Evolutionary conservation across 37 sponge, comb jelly and placozoan genomes (phyloP), one percentile per base, ranked within the genome.

Genomic region (Diacarnus erythraeanus): DNA sequence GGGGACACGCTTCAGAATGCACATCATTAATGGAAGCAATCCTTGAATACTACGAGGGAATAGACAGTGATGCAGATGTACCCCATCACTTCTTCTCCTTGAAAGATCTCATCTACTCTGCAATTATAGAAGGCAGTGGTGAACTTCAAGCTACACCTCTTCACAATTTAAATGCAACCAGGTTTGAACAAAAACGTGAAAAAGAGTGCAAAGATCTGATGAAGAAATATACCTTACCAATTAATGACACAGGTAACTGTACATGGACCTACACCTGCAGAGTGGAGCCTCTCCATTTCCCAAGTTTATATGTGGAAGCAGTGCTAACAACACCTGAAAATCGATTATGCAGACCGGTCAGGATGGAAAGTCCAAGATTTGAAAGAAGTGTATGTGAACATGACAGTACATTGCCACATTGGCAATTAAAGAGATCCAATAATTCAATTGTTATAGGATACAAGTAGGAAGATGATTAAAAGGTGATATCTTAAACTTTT

Each of bases 21-120:
- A n/a, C n/a, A n/a, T n/a, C n/a, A n/a, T n/a, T n/a, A n/a, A n/a
- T n/a, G n/a, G n/a, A n/a, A n/a, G n/a, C n/a, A n/a, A n/a, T n/a
- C n/a, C n/a, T n/a, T n/a, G n/a, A n/a, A n/a, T n/a, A n/a, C n/a
- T n/a, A n/a, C n/a, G n/a, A n/a, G n/a, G n/a, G n/a, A n/a, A n/a
- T n/a, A n/a, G n/a, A n/a, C n/a, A n/a, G n/a, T n/a, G n/a, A n/a
- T n/a, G n/a, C n/a, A n/a, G n/a, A n/a, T n/a, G n/a, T n/a, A n/a
- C n/a, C n/a, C n/a, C n/a, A n/a, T 30, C 66, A 65, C 33, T 26
- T 65, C 34, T 65, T 65, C 66, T 30, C 33, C 34, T 8, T 65
- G 34, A 17, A 31, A 30, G 66, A 65, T 30, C 66, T 65, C 66
- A 34, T 65, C 66, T 65, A 31, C 33, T 65, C 66, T 31, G 66